phyloP scores from a whole-genome alignment of 2,888 invertebrate species.

The Rhamphomyia laevipes region DNA sequence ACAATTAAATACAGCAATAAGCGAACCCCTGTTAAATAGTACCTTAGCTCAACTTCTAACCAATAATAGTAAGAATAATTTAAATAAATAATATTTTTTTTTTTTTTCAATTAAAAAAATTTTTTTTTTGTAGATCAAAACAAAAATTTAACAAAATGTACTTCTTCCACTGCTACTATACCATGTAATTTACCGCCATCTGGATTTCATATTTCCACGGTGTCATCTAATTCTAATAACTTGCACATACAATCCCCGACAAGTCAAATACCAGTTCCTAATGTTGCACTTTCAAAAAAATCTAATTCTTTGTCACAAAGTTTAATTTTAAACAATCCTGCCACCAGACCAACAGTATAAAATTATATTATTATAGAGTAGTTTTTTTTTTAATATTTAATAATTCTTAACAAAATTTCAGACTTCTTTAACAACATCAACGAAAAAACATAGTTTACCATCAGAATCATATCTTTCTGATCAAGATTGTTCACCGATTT shows the following conservation, averaged over 20 bases:
- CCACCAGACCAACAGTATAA: constrained; percentile 23
- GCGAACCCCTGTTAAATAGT: constrained; percentile 65
- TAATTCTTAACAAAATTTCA: background rate
- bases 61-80: constrained; percentile 19
- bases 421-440: background rate
- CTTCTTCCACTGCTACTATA: constrained; percentile 4
- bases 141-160: background rate
- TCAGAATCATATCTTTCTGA: constrained; percentile 29
- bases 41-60: constrained; percentile 76
- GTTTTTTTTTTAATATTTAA: background rate
- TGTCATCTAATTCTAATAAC: constrained; percentile 31
- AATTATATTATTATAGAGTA: background rate
- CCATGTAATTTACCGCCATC: constrained; percentile 7
- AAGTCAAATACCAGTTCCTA: constrained; percentile 4
- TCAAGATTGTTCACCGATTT: constrained; percentile 42
- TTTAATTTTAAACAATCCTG: constrained; percentile 28
- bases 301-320: constrained; percentile 30
- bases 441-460: constrained; percentile 22
- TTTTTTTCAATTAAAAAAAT: background rate
- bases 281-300: constrained; percentile 15
- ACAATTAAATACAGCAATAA: constrained; percentile 60
- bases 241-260: constrained; percentile 38
- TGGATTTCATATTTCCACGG: background rate
- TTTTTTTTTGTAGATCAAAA: too few relatives aligned
- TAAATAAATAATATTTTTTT: background rate